A percentile compares a stretch with the other conserved stretches of the same genome.
phyloP scores from a whole-genome alignment of 2,888 invertebrate species.

The Eristalis intricaria region DNA sequence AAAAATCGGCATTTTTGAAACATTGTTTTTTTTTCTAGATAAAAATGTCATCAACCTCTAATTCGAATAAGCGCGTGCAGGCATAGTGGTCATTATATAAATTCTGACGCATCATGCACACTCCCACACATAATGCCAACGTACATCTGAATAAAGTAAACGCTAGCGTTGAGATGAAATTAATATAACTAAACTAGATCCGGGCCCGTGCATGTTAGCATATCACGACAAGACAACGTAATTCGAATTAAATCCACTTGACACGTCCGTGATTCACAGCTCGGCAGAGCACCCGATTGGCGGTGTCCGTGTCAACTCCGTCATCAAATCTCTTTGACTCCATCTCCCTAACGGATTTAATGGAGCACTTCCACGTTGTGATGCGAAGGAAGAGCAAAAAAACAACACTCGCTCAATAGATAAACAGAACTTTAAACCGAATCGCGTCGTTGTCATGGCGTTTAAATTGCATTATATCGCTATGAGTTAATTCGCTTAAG shows the following conservation, averaged over 20 bases:
- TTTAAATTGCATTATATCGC: slow-evolving; percentile 64
- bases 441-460: slow-evolving; percentile 57
- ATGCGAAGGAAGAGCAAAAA: neutral
- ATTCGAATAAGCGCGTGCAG: too few species aligned
- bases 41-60: too few species aligned
- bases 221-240: neutral
- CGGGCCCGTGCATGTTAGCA: neutral
- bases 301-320: neutral
- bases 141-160: too few species aligned
- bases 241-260: neutral
- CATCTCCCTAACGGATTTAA: slow-evolving; percentile 15
- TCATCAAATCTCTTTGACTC: neutral
- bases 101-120: too few species aligned
- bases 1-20: too few species aligned
- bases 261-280: neutral
- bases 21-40: too few species aligned
- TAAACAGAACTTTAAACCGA: slow-evolving; percentile 34
- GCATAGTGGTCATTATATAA: too few species aligned
- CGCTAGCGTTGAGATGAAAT: too few species aligned
- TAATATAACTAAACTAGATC: neutral
- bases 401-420: neutral
- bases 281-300: neutral
- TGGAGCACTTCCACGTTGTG: slow-evolving; percentile 19
- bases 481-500: slow-evolving; percentile 61
- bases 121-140: too few species aligned